phyloP scores from a whole-genome alignment of 1,140 invertebrate species.

The Mya arenaria region DNA sequence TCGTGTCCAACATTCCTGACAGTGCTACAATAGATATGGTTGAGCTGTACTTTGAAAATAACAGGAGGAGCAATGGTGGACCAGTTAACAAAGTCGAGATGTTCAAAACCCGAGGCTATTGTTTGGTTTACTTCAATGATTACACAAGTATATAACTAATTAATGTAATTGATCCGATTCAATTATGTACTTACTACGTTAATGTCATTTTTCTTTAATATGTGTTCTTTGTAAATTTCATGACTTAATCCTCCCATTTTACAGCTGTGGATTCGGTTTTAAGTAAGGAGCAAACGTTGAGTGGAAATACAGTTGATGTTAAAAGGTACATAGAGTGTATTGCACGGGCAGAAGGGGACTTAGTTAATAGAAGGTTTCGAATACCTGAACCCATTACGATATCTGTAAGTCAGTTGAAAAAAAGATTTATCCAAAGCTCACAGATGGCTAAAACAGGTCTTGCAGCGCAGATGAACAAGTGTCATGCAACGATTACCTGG shows the following conservation, averaged over 20 bases:
- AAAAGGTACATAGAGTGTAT: neutral
- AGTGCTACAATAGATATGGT: slow-evolving; percentile 35
- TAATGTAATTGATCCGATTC: neutral
- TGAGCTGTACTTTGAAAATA: slow-evolving; percentile 51
- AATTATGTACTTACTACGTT: neutral
- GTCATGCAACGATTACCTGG: neutral
- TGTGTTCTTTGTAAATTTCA: too few relatives aligned
- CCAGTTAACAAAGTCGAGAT: slow-evolving; percentile 23
- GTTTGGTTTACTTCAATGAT: slow-evolving; percentile 41
- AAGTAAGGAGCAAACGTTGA: neutral
- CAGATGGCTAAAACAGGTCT: neutral
- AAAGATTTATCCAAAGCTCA: neutral
- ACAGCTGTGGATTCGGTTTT: neutral
- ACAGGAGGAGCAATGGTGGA: slow-evolving; percentile 23
- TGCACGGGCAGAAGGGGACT: slow-evolving; percentile 8
- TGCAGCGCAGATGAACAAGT: neutral
- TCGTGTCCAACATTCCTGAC: slow-evolving; percentile 25
- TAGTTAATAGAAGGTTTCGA: neutral
- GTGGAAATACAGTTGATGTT: neutral
- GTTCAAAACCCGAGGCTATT: slow-evolving; percentile 11
- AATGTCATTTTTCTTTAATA: neutral
- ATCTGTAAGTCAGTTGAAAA: neutral
- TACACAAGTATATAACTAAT: slow-evolving; percentile 15
- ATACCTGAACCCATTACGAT: neutral
- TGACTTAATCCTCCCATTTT: too few relatives aligned